phyloP scores from a whole-genome alignment of 1,140 invertebrate species.

The Acyrthosiphon pisum region DNA sequence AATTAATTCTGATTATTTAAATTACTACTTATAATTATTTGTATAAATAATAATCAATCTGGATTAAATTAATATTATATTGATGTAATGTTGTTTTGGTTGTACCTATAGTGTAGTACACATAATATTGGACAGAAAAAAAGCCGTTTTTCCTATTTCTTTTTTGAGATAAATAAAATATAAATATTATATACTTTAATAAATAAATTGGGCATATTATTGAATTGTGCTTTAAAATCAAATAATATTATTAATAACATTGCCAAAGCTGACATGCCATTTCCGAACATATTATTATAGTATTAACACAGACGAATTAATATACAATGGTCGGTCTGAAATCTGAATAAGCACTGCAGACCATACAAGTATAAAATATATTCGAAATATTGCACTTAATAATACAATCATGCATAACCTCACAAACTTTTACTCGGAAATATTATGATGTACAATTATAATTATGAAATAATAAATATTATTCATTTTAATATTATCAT shows the following conservation, averaged over 20 bases:
- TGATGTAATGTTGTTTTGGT: not conserved
- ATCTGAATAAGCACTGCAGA: not conserved
- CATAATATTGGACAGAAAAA: too few relatives aligned
- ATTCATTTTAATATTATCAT: too few relatives aligned
- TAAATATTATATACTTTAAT: not conserved
- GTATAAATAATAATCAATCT: not conserved
- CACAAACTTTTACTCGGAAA: not conserved
- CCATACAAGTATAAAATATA: not conserved
- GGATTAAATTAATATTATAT: not conserved
- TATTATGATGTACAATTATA: too few relatives aligned
- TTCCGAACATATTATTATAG: not conserved
- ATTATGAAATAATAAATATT: too few relatives aligned
- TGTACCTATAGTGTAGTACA: not conserved
- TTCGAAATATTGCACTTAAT: not conserved
- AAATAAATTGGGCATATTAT: not conserved
- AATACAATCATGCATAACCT: not conserved
- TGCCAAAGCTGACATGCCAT: not conserved
- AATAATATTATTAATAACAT: not conserved
- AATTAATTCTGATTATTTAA: too few relatives aligned
- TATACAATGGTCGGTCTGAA: not conserved
- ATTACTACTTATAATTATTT: not conserved
- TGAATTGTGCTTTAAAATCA: not conserved
- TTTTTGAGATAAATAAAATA: not conserved
- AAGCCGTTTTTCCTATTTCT: not conserved
- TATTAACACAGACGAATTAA: not conserved